Base-by-base conservation (phyloP, 2,888 invertebrate genomes). In the Ophraella communa region DNA sequence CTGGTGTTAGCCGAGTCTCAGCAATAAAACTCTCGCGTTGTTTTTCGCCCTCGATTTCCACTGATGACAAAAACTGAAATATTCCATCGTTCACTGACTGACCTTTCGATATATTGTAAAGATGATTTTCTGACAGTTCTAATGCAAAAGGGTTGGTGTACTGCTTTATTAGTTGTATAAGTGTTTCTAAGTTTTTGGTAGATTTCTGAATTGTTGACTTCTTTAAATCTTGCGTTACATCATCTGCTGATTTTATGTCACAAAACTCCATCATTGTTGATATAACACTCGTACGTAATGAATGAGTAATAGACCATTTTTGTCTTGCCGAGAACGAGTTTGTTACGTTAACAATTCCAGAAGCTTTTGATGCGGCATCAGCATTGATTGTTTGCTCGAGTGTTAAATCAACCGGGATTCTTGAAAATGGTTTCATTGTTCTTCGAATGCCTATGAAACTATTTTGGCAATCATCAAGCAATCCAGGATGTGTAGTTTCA, bases 321-420 rank as follows among this genome's bases (percentile, higher is more conserved):
- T 72, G 63, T 65, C 71, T 51, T 7, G 71, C 67, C 7, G 70
- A 73, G 49, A 76, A 69, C 23, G 71, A 71, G 53, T 71, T 69
- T 27, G 69, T 66, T n/a, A 75, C 62, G 62, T 35, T n/a, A 2
- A 62, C 68, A n/a, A 73, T 64, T 58, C 73, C 73, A 42, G 71
- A 62, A 56, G 54, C 56, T 69, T 58, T 69, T 45, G 51, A 57
- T 63, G 71, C 66, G 24, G 67, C 65, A 30, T 66, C 66, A 35
- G 65, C 62, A 35, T 69, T 70, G 21, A 69, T 62, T 23, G 67
- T 70, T 67, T 70, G 69, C 44, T 69, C 65, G 2, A 65, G 49
- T 59, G 52, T 71, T 51, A 65, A 69, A 73, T 66, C 74, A 62
- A 68, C 61, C 54, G 66, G 74, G 53, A 57, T 72, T 67, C 54